Evolutionary conservation across 2,888 invertebrate species (phyloP).

Genomic region (Alloplasta piceator): DNA sequence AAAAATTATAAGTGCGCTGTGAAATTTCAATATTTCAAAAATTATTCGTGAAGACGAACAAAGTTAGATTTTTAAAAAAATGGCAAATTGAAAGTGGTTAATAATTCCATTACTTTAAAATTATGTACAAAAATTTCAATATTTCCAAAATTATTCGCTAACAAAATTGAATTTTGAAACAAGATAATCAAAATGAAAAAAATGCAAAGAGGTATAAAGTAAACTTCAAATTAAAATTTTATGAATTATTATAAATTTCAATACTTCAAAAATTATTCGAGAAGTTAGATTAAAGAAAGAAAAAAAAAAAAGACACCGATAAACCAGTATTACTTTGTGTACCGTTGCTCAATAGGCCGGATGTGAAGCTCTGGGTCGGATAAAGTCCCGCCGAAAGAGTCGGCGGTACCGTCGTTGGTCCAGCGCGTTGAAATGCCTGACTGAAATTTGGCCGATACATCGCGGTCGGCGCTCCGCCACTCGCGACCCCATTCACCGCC

Average conservation of each 20-base stretch:
- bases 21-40: too few relatives aligned
- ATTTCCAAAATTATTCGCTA: too few relatives aligned
- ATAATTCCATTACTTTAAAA: too few relatives aligned
- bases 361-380: constrained; percentile 83
- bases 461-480: constrained; percentile 86
- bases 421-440: constrained; percentile 88
- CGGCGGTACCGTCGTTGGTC: constrained; percentile 82
- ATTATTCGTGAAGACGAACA: too few relatives aligned
- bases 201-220: too few relatives aligned
- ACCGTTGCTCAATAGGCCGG: constrained; percentile 83
- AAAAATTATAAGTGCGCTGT: too few relatives aligned
- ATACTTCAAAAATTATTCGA: neutral
- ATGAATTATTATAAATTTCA: too few relatives aligned
- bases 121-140: too few relatives aligned
- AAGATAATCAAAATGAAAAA: too few relatives aligned
- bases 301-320: constrained; percentile 59
- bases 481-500: constrained; percentile 81
- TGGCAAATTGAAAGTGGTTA: too few relatives aligned
- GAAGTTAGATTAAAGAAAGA: constrained; percentile 5
- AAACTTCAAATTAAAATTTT: too few relatives aligned
- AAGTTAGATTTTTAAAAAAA: constrained; percentile 5
- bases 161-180: too few relatives aligned
- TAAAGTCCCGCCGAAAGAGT: constrained; percentile 83
- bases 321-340: constrained; percentile 81
- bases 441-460: constrained; percentile 90